Evolutionary conservation across 2,797 vertebrate species (phyloP), one percentile per base, ranked within the genome.

Genomic region (Halcyon chelicuti): DNA sequence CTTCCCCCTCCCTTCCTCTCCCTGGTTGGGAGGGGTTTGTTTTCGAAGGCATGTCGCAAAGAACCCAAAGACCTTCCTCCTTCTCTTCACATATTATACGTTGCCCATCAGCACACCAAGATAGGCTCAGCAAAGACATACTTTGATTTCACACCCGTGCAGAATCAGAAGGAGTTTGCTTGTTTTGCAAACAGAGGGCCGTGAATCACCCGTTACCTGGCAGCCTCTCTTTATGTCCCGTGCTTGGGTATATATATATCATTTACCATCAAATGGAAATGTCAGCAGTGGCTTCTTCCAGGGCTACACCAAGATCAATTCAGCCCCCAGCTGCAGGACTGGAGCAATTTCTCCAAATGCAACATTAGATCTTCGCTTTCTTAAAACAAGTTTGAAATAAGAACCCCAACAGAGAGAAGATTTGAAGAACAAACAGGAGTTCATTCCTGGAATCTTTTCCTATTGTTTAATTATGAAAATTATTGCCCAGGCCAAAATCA

Each of bases 1-100:
- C 72, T 93, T 91, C 89, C 86, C 89, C 96, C 96, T 96, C 88
- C 88, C 81, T 86, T 93, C 94, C 85, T 86, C 70, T 76, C 87
- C 54, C 57, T 46, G 23, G 10, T 13, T 61, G 31, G 40, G 26
- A 51, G 28, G 58, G 6, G 4, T 25, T 26, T 55, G 72, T 77
- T 54, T 57, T 25, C 15, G 76, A 93, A 94, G 76, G 51, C 51
- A 55, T 16, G 61, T 85, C 37, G 51, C 55, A 86, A 96, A 86
- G 77, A 81, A 51, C 44, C 35, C 74, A 23, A 76, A 95, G 86
- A 91, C 62, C 74, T 79, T 70, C 65, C 72, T 88, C 67, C 33
- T 92, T 26, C 51, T 83, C 90, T 91, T 47, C 5, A 3, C 23
- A 5, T 51, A 31, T 52, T 86, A 57, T 13, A 3, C 16, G 49